Conservation (phyloP, 2,888 invertebrate species). For the Augiades crinisus region DNA sequence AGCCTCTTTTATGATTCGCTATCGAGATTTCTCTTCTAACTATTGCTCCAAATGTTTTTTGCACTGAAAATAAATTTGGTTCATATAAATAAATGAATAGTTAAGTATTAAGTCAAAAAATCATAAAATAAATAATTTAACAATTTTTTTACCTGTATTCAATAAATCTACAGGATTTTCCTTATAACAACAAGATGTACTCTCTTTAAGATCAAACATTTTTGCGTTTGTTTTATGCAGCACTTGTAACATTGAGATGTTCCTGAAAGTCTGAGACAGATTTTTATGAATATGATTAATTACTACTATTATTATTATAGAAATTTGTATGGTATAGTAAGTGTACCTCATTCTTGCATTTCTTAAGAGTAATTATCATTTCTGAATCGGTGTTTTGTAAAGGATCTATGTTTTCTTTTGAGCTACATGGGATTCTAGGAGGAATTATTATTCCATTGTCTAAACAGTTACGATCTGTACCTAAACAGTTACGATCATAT, state of each 20-base stretch:
- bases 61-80: conserved; percentile 49
- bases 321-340: background rate
- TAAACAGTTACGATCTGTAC: too few relatives aligned
- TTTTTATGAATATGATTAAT: background rate
- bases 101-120: background rate
- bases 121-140: conserved; percentile 3
- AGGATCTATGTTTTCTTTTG: conserved; percentile 37
- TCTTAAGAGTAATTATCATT: conserved; percentile 71
- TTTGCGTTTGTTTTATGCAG: conserved; percentile 63
- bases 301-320: background rate
- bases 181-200: conserved; percentile 9
- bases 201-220: background rate
- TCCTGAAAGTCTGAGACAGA: conserved; percentile 52
- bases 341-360: conserved; percentile 47
- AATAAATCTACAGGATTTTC: conserved; percentile 61
- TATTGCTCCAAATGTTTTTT: conserved; percentile 60
- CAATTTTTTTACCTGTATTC: conserved; percentile 51
- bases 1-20: conserved; percentile 39
- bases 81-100: too few relatives aligned
- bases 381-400: conserved; percentile 58
- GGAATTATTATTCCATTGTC: too few relatives aligned
- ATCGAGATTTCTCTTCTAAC: conserved; percentile 58
- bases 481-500: conserved; percentile 25
- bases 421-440: too few relatives aligned
- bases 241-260: conserved; percentile 67